A percentile compares a stretch with the other conserved stretches of the same genome.
phyloP scores from a whole-genome alignment of 2,888 invertebrate species.

The Cepaea hortensis region DNA sequence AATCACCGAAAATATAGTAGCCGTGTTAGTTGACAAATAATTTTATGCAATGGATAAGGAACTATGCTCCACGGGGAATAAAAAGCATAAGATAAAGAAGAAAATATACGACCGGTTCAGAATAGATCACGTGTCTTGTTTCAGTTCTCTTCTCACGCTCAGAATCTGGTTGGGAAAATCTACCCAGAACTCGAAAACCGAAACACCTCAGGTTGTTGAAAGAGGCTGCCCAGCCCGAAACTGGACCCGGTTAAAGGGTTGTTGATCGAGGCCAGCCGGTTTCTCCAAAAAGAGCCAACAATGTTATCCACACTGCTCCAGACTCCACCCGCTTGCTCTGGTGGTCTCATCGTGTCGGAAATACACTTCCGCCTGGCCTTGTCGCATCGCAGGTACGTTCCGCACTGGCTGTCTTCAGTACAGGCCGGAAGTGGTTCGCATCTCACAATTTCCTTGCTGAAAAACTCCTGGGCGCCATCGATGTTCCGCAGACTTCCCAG shows the following conservation, averaged over 20 bases:
- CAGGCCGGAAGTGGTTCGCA: constrained; percentile 53
- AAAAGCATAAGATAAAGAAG: too few species aligned
- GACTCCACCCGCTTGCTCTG: constrained; percentile 1
- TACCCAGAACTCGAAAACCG: background rate
- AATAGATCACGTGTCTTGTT: too few species aligned
- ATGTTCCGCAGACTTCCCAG: constrained; percentile 63
- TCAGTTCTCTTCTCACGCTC: background rate
- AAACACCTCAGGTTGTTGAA: constrained; percentile 36
- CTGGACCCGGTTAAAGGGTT: constrained; percentile 19
- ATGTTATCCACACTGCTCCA: constrained; percentile 34
- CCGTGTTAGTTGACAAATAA: too few species aligned
- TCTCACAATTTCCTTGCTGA: constrained; percentile 53
- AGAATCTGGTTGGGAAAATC: background rate
- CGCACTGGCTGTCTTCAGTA: constrained; percentile 55
- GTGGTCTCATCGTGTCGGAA: constrained; percentile 49
- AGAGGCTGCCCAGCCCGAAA: constrained; percentile 31
- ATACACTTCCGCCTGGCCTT: constrained; percentile 55
- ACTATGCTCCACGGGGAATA: too few species aligned
- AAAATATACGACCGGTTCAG: too few species aligned
- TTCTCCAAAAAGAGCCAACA: constrained; percentile 17
- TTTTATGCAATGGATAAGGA: too few species aligned
- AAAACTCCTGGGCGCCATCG: constrained; percentile 62
- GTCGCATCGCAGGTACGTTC: constrained; percentile 60
- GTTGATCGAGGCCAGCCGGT: constrained; percentile 3
- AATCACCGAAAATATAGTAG: too few species aligned